Percentiles rank a stretch among this genome's conserved stretches.
Evolutionary conservation across 37 sponge, comb jelly and placozoan genomes (phyloP).

Genomic region (Beroe forskalii): DNA sequence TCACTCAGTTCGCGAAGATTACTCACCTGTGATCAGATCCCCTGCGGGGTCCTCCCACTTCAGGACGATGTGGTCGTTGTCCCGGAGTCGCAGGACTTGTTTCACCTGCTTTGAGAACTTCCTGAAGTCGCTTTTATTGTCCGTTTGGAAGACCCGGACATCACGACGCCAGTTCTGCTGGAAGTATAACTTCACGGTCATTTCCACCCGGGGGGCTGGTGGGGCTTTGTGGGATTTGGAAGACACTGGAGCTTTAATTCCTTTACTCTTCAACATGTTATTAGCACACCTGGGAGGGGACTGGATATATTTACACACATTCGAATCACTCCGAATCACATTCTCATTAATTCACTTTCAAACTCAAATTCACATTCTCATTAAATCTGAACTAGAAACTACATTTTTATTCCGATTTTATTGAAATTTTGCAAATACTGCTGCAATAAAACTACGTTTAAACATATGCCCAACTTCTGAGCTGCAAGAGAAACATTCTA

Average conservation of each 20-base stretch:
- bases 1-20: too few relatives aligned
- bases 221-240: constrained; percentile 7
- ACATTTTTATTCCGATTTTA: too few relatives aligned
- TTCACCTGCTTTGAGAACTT: constrained; percentile 23
- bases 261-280: constrained; percentile 27
- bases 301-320: too few relatives aligned
- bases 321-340: too few relatives aligned
- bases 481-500: too few relatives aligned
- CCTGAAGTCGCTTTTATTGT: constrained; percentile 10
- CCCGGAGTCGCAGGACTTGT: constrained; percentile 26
- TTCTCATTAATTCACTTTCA: too few relatives aligned
- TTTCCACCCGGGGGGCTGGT: not conserved
- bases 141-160: constrained; percentile 59
- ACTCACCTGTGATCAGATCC: constrained; percentile 60
- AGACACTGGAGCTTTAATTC: not conserved
- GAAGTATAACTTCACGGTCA: constrained; percentile 36
- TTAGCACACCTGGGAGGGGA: too few relatives aligned
- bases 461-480: too few relatives aligned
- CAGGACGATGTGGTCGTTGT: constrained; percentile 25
- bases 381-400: too few relatives aligned
- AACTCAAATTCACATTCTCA: too few relatives aligned
- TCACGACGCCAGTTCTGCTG: constrained; percentile 61
- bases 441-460: too few relatives aligned
- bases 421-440: too few relatives aligned
- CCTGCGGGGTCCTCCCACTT: constrained; percentile 47